Base-by-base conservation (phyloP, 2,113 vertebrate genomes). In the Butorides virescens region DNA sequence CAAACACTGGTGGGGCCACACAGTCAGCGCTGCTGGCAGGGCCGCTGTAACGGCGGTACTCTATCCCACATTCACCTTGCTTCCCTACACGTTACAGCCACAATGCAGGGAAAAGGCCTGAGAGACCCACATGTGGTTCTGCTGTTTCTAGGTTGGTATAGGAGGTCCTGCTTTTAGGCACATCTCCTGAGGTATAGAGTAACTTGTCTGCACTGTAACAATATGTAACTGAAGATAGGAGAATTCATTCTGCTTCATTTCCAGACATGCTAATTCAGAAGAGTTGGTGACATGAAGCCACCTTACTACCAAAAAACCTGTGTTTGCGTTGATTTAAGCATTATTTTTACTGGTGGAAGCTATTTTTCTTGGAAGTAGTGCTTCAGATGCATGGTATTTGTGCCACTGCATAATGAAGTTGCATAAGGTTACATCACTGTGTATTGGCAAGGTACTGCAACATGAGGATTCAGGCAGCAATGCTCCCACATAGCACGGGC, bases 341-440 rank as follows among this genome's bases (percentile, higher is more conserved):
- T 55, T 68, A 70, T 73, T 95, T 88, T 84, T 88, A 79, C 66
- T 53, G 34, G 32, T 61, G 62, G 71, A 79, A 92, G 27, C 66
- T 79, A 30, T 86, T 92, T 82, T 92, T 75, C 78, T 79, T 73
- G 29, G 61, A 90, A 94, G 37, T 2, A 74, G 37, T 44, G 55
- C 58, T 88, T 93, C 75, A 86, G 50, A 32, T 59, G 37, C 13
- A 11, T 59, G 59, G 59, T 88, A 73, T 88, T 94, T 84, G 71
- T 93, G 74, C 79, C 82, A 80, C 32, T 86, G 75, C n/a, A n/a
- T 74, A 86, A 90, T 30, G 52, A 83, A 50, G 47, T 83, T 86
- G 68, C 9, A 25, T 70, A 80, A 91, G 0, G 0, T 87, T 78
- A 59, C 61, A 49, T 66, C 46, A 23, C 49, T n/a, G 8, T 65